Conservation (phyloP, 2,113 vertebrate genomes). For the Semicossyphus pulcher region DNA sequence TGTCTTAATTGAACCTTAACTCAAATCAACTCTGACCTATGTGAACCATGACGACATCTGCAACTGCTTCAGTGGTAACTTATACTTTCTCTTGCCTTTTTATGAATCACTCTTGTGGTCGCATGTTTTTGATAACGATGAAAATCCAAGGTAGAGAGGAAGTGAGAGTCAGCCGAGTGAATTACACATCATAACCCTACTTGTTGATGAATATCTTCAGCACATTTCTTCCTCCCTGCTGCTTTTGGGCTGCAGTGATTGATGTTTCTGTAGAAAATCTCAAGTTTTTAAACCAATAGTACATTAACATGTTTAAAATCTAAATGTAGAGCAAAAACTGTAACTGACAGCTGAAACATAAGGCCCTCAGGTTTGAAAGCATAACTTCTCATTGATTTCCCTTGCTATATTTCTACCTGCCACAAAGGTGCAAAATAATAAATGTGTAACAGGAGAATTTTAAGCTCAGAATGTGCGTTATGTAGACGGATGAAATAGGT, state of each 20-base stretch:
- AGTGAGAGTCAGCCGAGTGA: neutral
- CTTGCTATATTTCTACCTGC: neutral
- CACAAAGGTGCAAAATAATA: neutral
- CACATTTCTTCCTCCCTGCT: neutral
- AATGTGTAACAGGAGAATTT: neutral
- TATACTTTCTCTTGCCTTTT: neutral
- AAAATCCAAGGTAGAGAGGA: neutral
- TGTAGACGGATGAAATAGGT: neutral
- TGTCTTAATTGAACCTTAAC: constrained; percentile 85
- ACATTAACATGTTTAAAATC: no score
- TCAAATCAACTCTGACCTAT: constrained; percentile 87
- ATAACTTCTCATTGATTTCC: neutral
- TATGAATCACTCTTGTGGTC: neutral
- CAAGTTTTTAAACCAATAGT: neutral
- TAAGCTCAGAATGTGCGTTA: neutral
- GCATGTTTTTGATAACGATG: neutral
- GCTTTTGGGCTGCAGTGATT: neutral
- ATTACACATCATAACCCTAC: neutral
- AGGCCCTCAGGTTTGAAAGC: no score
- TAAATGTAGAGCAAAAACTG: no score
- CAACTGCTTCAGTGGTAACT: constrained; percentile 92
- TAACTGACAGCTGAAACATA: no score
- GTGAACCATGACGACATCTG: constrained; percentile 95
- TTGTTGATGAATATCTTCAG: neutral
- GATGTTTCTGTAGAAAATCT: no score